phyloP scores from a whole-genome alignment of 2,113 vertebrate genomes.

The Prietella phreatophila region DNA sequence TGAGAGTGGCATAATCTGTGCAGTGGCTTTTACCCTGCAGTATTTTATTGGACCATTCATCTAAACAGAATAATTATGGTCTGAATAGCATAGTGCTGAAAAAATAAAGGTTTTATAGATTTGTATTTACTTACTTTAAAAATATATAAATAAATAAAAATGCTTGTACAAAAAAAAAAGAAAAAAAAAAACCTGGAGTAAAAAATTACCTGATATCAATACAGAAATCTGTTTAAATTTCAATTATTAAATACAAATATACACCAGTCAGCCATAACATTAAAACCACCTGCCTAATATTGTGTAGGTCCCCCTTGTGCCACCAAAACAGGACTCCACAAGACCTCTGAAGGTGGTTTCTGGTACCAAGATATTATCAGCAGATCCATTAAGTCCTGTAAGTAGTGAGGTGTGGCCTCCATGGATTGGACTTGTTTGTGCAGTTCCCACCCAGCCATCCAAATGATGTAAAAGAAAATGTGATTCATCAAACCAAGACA shows the following conservation, averaged over 20 bases:
- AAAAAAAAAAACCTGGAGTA: neutral
- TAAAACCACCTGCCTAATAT: too few relatives aligned
- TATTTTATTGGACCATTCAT: slow-evolving; percentile 37
- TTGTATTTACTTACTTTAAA: neutral
- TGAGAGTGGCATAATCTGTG: slow-evolving; percentile 22
- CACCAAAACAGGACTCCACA: too few relatives aligned
- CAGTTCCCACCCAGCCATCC: too few relatives aligned
- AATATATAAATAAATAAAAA: neutral
- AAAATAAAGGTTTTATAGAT: slow-evolving; percentile 9
- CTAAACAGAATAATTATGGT: slow-evolving; percentile 42
- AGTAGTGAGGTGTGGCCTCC: too few relatives aligned
- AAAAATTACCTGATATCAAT: neutral
- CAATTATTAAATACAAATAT: neutral
- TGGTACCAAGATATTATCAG: too few relatives aligned
- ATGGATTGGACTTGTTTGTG: too few relatives aligned
- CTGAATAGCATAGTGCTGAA: slow-evolving; percentile 10
- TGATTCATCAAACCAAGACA: too few relatives aligned
- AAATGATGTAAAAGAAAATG: too few relatives aligned
- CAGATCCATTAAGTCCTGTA: too few relatives aligned
- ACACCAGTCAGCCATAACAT: neutral
- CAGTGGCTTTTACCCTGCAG: slow-evolving; percentile 18
- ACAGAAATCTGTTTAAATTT: neutral
- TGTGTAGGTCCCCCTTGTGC: too few relatives aligned
- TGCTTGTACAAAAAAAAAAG: neutral
- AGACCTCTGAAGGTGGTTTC: too few relatives aligned